Base-by-base conservation (phyloP, 2,113 vertebrate genomes). In the Corythornis cristatus region DNA sequence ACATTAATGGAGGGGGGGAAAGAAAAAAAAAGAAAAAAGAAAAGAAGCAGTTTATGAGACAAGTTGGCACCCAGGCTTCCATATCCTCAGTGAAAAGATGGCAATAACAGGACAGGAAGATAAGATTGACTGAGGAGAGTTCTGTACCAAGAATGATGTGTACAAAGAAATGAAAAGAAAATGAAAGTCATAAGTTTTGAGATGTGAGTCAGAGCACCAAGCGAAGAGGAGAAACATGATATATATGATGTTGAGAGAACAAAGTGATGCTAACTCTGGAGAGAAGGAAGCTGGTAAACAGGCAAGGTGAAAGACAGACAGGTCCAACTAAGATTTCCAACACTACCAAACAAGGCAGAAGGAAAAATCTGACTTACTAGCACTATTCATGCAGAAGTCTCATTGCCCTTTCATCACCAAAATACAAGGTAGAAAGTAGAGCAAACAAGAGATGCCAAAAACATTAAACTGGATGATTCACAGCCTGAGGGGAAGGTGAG, bases 401-500 rank as follows among this genome's bases (percentile, higher is more conserved):
- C 58, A 29, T 45, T 45, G 65, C 23, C 20, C 5, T 76, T 65
- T 86, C 65, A 78, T 77, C 56, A 87, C n/a, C 67, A 82, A 75
- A 84, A 79, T 13, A 21, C 12, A 65, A 43, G 26, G 62, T 6
- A 76, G 54, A 72, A 16, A 67, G 42, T 5, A 77, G 68, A 93
- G 40, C 46, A 84, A 15, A 37, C 17, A 40, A 75, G 53, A 90
- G 37, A 87, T 70, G 42, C 31, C 74, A 75, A 60, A 78, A 92
- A 10, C 56, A 73, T 1, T 7, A 82, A 60, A 6, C 9, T 72
- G 57, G 31, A 83, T 91, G 71, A 73, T 70, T 86, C 54, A 65
- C 54, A 89, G 89, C 84, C 81, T 40, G 48, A 66, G 19, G 71
- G 60, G 16, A 96, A 93, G 93, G 94, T 64, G 81, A 85, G 64